Percentiles rank a stretch among this genome's conserved stretches.
phyloP scores from a whole-genome alignment of 2,113 vertebrate genomes.

The Perca flavescens region DNA sequence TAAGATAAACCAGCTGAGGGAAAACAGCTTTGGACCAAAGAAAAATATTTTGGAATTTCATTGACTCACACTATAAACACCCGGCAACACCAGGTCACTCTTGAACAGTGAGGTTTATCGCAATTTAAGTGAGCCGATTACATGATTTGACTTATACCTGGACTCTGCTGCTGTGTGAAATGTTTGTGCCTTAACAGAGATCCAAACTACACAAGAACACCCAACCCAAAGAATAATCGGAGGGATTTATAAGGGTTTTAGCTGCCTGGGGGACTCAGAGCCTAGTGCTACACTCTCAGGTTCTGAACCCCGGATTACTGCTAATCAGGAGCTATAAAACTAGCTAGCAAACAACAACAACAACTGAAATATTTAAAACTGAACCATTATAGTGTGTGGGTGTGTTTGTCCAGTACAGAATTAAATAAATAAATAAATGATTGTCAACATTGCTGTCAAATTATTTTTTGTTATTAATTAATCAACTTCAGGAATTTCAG shows the following conservation, averaged over 20 bases:
- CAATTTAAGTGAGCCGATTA: conserved; percentile 21
- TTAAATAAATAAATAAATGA: neutral
- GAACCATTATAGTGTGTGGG: neutral
- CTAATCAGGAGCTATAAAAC: conserved; percentile 67
- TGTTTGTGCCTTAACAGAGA: conserved; percentile 37
- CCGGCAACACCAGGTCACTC: neutral
- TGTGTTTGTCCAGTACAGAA: neutral
- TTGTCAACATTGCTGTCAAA: neutral
- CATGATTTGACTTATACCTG: conserved; percentile 34
- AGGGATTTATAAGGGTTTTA: conserved; percentile 69
- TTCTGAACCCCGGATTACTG: conserved; percentile 73
- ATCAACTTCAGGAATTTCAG: neutral
- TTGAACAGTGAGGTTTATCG: conserved; percentile 8
- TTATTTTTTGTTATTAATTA: neutral
- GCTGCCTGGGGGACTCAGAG: conserved; percentile 52
- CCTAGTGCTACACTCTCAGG: conserved; percentile 68
- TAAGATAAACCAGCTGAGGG: conserved; percentile 27
- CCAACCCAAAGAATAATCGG: conserved; percentile 65
- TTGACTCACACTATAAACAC: neutral
- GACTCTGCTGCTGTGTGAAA: conserved; percentile 44
- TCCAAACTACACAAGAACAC: conserved; percentile 41
- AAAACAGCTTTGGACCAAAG: conserved; percentile 6
- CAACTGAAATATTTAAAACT: conserved; percentile 21
- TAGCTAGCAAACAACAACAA: conserved; percentile 58
- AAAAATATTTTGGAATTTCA: neutral